Percentiles rank a stretch among this genome's conserved stretches.
Evolutionary conservation across 2,797 vertebrate species (phyloP).

Genomic region (Diplodus puntazzo): DNA sequence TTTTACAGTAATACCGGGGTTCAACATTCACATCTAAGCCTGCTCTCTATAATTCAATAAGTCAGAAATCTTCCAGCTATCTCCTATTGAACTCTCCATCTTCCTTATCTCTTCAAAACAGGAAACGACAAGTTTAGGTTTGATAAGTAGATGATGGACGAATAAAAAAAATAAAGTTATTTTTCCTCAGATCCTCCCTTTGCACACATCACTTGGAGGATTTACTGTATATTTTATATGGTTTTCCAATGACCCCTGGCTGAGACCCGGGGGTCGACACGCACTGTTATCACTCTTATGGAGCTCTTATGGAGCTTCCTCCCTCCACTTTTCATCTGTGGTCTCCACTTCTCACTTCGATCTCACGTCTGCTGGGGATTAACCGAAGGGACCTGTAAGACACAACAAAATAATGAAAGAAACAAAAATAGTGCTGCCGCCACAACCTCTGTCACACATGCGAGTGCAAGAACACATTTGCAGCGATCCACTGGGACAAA

Average conservation of each 20-base stretch:
- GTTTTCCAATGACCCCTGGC: slow-evolving; percentile 7
- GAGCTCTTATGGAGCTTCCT: slow-evolving; percentile 4
- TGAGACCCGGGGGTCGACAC: slow-evolving; percentile 15
- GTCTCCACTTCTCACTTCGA: slow-evolving; percentile 7
- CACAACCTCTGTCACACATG: slow-evolving; percentile 24
- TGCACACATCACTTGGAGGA: background rate
- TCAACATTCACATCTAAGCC: background rate
- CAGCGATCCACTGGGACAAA: slow-evolving; percentile 24
- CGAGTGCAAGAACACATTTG: slow-evolving; percentile 29
- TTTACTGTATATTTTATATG: slow-evolving; percentile 11
- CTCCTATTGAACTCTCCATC: background rate
- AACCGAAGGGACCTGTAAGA: slow-evolving; percentile 16
- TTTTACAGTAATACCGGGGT: background rate
- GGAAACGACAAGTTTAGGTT: slow-evolving; percentile 9
- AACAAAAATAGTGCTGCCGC: slow-evolving; percentile 24
- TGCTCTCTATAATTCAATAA: background rate
- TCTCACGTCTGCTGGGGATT: slow-evolving; percentile 23
- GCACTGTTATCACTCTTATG: slow-evolving; percentile 12
- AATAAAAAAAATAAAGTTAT: slow-evolving; percentile 8
- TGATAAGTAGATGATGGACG: slow-evolving; percentile 26
- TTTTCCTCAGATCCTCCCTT: slow-evolving; percentile 11
- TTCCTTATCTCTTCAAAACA: slow-evolving; percentile 20
- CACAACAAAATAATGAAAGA: slow-evolving; percentile 29
- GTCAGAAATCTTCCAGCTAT: background rate
- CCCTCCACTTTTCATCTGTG: slow-evolving; percentile 11